Percentiles rank a stretch among this genome's conserved stretches.
phyloP scores from a whole-genome alignment of 1,140 invertebrate genomes.

The Pseudomyrmex concolor region DNA sequence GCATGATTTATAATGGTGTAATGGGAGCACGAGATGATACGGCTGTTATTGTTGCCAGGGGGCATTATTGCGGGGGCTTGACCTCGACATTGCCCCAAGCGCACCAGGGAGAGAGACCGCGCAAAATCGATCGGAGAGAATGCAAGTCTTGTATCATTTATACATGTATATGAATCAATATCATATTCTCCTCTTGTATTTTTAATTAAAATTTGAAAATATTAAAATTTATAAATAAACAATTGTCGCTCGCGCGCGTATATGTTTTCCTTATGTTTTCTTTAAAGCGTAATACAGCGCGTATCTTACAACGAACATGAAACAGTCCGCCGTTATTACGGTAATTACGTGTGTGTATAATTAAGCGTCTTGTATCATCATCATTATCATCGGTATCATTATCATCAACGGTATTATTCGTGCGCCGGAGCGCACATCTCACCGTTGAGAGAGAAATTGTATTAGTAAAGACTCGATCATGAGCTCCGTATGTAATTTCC shows the following conservation, averaged over 20 bases:
- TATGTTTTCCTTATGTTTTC: neutral
- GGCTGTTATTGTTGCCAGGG: conserved; percentile 76
- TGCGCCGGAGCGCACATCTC: neutral
- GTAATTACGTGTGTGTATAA: conserved; percentile 64
- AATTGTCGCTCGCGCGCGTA: neutral
- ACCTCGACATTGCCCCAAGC: conserved; percentile 69
- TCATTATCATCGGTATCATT: conserved; percentile 64
- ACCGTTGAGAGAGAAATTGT: conserved; percentile 33
- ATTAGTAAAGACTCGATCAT: conserved; percentile 53
- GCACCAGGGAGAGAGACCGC: conserved; percentile 13
- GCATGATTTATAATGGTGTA: conserved; percentile 82
- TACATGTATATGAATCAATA: too few species aligned
- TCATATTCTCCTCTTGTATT: neutral
- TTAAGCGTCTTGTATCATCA: conserved; percentile 62
- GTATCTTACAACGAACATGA: conserved; percentile 18
- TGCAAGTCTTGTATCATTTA: neutral
- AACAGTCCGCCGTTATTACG: conserved; percentile 61
- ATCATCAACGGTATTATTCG: conserved; percentile 37
- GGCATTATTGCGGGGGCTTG: conserved; percentile 77
- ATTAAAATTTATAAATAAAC: neutral
- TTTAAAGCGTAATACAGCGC: conserved; percentile 22
- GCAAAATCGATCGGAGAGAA: conserved; percentile 11
- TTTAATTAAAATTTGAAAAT: conserved; percentile 22
- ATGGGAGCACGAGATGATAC: conserved; percentile 77
- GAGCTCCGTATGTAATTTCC: conserved; percentile 64